Conservation (phyloP, 2,888 invertebrate species). For the Bellardia bayeri region DNA sequence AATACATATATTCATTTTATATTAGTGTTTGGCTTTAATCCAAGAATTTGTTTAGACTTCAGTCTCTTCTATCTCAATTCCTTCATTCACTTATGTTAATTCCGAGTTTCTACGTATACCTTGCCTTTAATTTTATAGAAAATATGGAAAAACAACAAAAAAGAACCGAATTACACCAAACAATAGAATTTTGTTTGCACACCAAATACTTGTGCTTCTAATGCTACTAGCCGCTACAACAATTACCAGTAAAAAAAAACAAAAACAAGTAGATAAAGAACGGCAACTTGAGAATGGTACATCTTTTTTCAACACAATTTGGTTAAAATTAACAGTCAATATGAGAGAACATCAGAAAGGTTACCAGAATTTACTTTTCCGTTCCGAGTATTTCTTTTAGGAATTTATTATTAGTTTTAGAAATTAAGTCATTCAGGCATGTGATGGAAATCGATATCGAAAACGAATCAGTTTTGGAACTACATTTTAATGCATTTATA, state of each 20-base stretch:
- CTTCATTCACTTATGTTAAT: conserved; percentile 24
- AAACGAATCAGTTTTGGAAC: too few relatives aligned
- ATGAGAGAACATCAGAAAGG: not conserved
- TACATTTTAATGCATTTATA: too few relatives aligned
- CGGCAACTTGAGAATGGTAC: conserved; percentile 29
- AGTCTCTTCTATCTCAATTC: conserved; percentile 24
- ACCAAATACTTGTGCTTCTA: conserved; percentile 33
- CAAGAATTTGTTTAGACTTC: conserved; percentile 24
- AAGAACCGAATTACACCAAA: conserved; percentile 43
- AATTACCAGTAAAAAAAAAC: not conserved
- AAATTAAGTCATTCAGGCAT: too few relatives aligned
- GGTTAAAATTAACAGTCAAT: conserved; percentile 4
- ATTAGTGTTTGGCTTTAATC: conserved; percentile 44
- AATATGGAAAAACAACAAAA: conserved; percentile 26
- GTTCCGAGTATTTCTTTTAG: not conserved
- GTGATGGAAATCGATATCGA: too few relatives aligned
- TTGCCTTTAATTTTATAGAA: conserved; percentile 32
- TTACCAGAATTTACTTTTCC: conserved; percentile 8
- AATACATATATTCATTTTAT: too few relatives aligned
- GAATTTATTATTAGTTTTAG: too few relatives aligned
- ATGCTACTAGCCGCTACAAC: conserved; percentile 1
- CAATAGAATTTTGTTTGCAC: conserved; percentile 54
- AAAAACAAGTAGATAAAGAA: conserved; percentile 19
- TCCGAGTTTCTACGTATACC: conserved; percentile 34
- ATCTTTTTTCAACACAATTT: conserved; percentile 8